phyloP scores from a whole-genome alignment of 2,797 vertebrate genomes.

The Bryconaethiops microstoma region DNA sequence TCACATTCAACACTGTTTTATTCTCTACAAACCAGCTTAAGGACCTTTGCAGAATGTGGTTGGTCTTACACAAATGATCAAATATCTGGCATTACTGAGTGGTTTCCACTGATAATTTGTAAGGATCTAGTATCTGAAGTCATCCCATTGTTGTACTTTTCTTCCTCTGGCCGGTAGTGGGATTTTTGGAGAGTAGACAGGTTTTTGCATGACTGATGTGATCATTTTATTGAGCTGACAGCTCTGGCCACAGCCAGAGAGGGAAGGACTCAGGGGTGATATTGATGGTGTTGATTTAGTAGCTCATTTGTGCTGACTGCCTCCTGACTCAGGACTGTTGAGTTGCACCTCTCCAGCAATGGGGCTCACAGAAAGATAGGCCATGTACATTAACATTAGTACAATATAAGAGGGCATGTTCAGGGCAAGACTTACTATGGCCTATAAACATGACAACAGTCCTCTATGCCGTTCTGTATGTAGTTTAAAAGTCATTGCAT shows the following conservation, averaged over 20 bases:
- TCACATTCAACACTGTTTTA: not conserved
- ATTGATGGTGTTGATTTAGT: no score
- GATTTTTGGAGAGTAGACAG: not conserved
- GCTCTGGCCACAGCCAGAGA: slow-evolving; percentile 18
- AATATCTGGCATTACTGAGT: not conserved
- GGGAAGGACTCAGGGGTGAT: not conserved
- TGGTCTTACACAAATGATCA: not conserved
- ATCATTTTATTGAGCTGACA: slow-evolving; percentile 3
- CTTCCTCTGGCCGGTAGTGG: not conserved
- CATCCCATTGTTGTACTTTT: not conserved
- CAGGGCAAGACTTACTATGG: no score
- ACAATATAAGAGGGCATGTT: no score
- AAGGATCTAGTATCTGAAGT: not conserved
- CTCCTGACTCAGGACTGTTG: no score
- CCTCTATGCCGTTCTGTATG: no score
- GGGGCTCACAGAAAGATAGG: no score
- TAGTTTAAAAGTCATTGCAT: no score
- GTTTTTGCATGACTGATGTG: slow-evolving; percentile 12
- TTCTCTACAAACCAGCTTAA: not conserved
- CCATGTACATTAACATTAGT: no score
- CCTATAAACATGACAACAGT: no score
- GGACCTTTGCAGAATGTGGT: not conserved
- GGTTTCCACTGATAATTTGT: no score
- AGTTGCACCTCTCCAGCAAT: no score
- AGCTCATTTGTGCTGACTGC: no score